Evolutionary conservation across 2,888 invertebrate genomes (phyloP).

Genomic region (Pinctada fucata): DNA sequence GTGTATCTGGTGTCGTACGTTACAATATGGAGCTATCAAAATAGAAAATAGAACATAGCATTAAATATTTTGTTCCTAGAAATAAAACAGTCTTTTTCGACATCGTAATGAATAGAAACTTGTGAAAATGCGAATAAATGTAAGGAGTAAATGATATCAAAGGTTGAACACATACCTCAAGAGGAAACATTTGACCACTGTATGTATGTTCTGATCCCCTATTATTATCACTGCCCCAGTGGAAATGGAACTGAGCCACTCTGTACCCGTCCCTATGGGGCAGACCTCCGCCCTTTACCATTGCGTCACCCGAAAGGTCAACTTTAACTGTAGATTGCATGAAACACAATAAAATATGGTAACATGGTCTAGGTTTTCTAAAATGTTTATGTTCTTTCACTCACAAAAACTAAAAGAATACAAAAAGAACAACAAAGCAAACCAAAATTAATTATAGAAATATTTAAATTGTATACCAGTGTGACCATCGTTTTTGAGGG

Average conservation of each 20-base stretch:
- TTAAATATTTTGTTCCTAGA: too few relatives aligned
- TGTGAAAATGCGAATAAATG: too few relatives aligned
- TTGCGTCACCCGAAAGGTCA: slow-evolving; percentile 4
- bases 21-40: slow-evolving; percentile 34
- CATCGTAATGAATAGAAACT: too few relatives aligned
- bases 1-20: slow-evolving; percentile 15
- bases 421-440: background rate
- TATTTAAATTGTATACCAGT: slow-evolving; percentile 4
- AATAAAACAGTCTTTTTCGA: too few relatives aligned
- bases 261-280: slow-evolving; percentile 33
- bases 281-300: slow-evolving; percentile 48
- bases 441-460: too few relatives aligned
- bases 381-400: too few relatives aligned
- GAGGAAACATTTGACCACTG: slow-evolving; percentile 34
- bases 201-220: slow-evolving; percentile 51
- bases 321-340: slow-evolving; percentile 19
- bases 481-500: slow-evolving; percentile 17
- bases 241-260: slow-evolving; percentile 52
- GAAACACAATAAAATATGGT: too few relatives aligned
- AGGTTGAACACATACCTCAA: slow-evolving; percentile 43
- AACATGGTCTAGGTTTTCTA: too few relatives aligned
- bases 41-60: background rate
- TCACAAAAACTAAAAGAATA: background rate
- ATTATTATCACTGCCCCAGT: slow-evolving; percentile 45
- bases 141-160: slow-evolving; percentile 20